A percentile compares a stretch with the other conserved stretches of the same genome.
Evolutionary conservation across 2,113 vertebrate genomes (phyloP).

Genomic region (Erinaceus europaeus): DNA sequence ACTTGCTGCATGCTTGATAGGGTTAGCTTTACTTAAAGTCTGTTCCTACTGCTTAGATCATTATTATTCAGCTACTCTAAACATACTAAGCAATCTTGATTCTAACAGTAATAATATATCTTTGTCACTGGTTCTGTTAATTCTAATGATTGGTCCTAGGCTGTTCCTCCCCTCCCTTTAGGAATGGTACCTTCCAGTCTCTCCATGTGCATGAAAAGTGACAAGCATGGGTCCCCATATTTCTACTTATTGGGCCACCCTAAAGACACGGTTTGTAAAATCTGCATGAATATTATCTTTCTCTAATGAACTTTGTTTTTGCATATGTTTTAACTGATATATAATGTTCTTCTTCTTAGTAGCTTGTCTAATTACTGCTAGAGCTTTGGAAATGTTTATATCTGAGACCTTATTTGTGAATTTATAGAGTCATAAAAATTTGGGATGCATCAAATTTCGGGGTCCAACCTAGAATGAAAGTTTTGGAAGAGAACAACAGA

Average conservation of each 20-base stretch:
- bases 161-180: slow-evolving; percentile 99
- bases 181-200: slow-evolving; percentile 99
- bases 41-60: slow-evolving; percentile 79
- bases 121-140: slow-evolving; percentile 94
- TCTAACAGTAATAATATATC: slow-evolving; percentile 88
- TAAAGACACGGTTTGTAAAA: slow-evolving; percentile 99
- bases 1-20: slow-evolving; percentile 82
- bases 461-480: neutral
- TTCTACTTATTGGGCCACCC: slow-evolving; percentile 99
- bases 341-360: slow-evolving; percentile 69
- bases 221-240: slow-evolving; percentile 99
- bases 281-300: slow-evolving; percentile 91
- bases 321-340: slow-evolving; percentile 76
- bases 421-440: neutral
- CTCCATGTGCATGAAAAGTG: slow-evolving; percentile 99
- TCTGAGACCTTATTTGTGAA: slow-evolving; percentile 31
- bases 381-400: slow-evolving; percentile 35
- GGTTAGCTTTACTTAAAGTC: slow-evolving; percentile 78
- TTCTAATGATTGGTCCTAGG: slow-evolving; percentile 99
- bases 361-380: slow-evolving; percentile 65
- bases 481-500: neutral
- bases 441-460: neutral
- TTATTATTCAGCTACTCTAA: slow-evolving; percentile 82
- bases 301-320: slow-evolving; percentile 82
- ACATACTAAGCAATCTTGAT: slow-evolving; percentile 86